phyloP scores from a whole-genome alignment of 1,140 invertebrate species.

The Parasteatoda tepidariorum region DNA sequence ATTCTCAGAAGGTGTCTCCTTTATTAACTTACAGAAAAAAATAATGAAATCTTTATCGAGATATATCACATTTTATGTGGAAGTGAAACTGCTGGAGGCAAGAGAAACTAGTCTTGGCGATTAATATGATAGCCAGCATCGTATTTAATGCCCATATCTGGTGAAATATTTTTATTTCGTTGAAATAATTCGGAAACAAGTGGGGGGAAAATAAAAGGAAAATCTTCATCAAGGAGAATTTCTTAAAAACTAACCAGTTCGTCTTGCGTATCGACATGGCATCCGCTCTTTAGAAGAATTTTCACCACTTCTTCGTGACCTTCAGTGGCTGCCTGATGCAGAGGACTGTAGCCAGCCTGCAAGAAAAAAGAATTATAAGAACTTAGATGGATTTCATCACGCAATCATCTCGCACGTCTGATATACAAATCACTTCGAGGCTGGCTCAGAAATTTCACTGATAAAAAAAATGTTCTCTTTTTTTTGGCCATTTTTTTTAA shows the following conservation, averaged over 20 bases:
- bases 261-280: constrained; percentile 79
- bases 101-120: too few species aligned
- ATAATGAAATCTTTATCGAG: not conserved
- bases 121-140: too few species aligned
- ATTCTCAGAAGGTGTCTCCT: not conserved
- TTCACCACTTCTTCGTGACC: constrained; percentile 82
- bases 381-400: constrained; percentile 20
- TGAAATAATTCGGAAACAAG: not conserved
- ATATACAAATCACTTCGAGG: constrained; percentile 27
- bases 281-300: constrained; percentile 74
- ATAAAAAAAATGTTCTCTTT: not conserved
- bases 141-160: too few species aligned
- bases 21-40: not conserved
- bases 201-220: too few species aligned
- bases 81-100: not conserved
- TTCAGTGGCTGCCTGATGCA: constrained; percentile 86
- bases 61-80: not conserved
- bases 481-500: not conserved
- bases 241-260: constrained; percentile 73
- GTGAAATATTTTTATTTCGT: not conserved
- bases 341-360: constrained; percentile 79
- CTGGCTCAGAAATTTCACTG: not conserved
- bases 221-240: constrained; percentile 1
- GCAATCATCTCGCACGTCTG: constrained; percentile 31
- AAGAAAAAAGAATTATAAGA: constrained; percentile 20